These are phyloP conservation scores for Laticauda colubrina DNA, from an alignment of 2,113 vertebrate genomes.

Conservation along the genomic window DNA sequence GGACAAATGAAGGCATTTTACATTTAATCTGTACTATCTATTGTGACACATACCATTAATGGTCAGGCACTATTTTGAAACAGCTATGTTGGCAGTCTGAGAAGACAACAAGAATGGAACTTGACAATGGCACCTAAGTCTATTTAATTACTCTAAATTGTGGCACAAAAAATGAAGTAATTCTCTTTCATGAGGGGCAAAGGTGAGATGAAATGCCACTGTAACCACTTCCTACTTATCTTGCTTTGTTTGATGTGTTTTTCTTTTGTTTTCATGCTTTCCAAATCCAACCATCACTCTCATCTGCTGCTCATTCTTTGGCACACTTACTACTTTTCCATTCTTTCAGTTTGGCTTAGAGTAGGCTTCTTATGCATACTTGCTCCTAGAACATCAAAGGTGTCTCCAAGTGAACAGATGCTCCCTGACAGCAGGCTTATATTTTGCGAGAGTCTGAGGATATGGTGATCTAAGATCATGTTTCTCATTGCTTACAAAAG, in stretches of 20 bases:
- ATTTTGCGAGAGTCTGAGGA: background rate
- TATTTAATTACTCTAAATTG: background rate
- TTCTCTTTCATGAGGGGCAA: background rate
- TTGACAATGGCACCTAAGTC: background rate
- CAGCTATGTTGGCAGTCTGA: background rate
- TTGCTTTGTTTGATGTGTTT: background rate
- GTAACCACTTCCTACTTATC: background rate
- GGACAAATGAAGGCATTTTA: background rate
- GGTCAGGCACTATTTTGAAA: background rate
- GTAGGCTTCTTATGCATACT: background rate
- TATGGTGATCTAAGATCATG: background rate
- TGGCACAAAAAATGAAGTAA: background rate
- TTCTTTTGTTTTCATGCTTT: background rate
- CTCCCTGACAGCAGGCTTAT: too few relatives aligned
- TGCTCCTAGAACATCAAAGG: background rate
- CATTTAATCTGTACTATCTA: background rate
- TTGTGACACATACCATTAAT: background rate
- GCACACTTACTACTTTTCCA: background rate
- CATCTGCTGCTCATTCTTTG: background rate
- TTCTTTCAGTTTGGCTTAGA: background rate
- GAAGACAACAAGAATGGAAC: background rate
- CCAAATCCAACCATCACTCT: background rate
- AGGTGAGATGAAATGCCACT: background rate
- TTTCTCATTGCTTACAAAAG: background rate
- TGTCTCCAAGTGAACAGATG: background rate